Evolutionary conservation across 37 sponge, comb jelly and placozoan genomes (phyloP).

Genomic region (Hexactinellida sp.): DNA sequence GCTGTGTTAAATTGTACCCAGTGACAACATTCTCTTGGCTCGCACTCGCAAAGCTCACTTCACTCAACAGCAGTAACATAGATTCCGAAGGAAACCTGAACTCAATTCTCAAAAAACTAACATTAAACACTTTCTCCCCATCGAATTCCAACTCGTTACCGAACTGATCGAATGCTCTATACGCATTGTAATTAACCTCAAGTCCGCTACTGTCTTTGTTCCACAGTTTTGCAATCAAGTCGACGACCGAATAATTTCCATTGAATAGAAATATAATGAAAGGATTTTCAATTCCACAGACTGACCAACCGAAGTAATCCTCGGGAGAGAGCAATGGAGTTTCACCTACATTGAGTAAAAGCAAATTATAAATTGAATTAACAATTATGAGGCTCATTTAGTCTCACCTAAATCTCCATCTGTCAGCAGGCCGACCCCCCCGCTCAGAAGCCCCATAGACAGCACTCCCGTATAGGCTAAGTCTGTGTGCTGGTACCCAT

Average conservation of each 20-base stretch:
- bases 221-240: background rate
- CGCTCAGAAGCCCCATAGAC: background rate
- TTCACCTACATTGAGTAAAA: background rate
- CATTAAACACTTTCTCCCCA: background rate
- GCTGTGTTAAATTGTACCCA: background rate
- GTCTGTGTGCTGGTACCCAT: background rate
- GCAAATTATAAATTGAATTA: too few relatives aligned
- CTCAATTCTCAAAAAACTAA: background rate
- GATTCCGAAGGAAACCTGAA: background rate
- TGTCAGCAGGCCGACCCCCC: background rate
- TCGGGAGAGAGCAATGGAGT: background rate
- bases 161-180: background rate
- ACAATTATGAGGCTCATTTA: background rate
- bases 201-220: background rate
- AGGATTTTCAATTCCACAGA: background rate
- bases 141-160: background rate
- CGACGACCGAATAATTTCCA: background rate
- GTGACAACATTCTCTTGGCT: background rate
- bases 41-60: background rate
- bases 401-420: background rate
- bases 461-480: background rate
- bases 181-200: background rate
- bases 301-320: background rate
- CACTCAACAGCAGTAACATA: background rate
- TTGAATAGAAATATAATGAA: constrained; percentile 1